Evolutionary conservation across 2,888 invertebrate species (phyloP), one percentile per base, ranked within the genome.

Genomic region (Aporophyla lueneburgensis): DNA sequence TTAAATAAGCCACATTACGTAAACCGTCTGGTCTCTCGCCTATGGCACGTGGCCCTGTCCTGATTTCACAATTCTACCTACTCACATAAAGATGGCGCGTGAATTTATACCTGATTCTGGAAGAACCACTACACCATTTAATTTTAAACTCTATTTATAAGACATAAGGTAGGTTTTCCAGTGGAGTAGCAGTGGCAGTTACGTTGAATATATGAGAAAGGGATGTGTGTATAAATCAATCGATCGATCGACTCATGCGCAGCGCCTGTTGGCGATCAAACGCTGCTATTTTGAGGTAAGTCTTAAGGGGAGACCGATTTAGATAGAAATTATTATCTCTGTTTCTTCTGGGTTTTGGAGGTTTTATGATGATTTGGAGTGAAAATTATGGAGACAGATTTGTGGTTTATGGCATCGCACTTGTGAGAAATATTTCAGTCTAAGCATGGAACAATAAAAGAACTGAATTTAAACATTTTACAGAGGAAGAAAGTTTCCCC

Each of bases 221-320:
- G 87, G 90, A 88, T 87, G 89, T 92, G 91, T 89, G 90, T 92
- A 92, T 95, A 95, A 95, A 95, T 95, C 95, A 95, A 95, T 95
- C 95, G 94, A 95, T 95, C 92, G 92, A 94, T 94, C 93, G 93
- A 88, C 92, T 92, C 91, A 91, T 91, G 93, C 94, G 93, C 93
- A 90, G 85, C 88, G 94, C 92, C 93, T 95, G 94, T 86, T 92
- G 91, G 91, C 92, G 93, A 95, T 95, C 95, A 95, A 93, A 92
- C 90, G 89, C 67, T 83, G 88, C 90, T 95, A 95, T 95, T 95
- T 95, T 86, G 88, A 90, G 92, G 89, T 84, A 81, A 76, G 68
- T 59, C 89, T 94, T 95, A 95, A 95, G 94, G 92, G 89, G 87
- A 89, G 86, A 89, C 74, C 4, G 68, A 69, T 82, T 86, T 83